Base-by-base conservation (phyloP, 2,888 invertebrate genomes). In the Antheraea assamensis region DNA sequence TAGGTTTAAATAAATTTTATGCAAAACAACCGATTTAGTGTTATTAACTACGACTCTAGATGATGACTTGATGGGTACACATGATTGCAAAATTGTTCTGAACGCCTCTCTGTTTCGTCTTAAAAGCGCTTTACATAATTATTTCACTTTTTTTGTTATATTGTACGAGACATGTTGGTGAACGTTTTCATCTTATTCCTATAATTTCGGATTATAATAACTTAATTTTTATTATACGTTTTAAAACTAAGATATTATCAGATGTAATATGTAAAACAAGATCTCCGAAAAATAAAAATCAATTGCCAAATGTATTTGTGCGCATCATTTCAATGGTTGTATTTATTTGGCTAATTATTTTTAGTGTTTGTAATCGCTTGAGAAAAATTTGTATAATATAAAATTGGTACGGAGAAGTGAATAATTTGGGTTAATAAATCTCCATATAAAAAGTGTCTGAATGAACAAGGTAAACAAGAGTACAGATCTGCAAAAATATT, bases 21-120 rank as follows among this genome's bases (percentile, higher is more conserved):
- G 89, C 88, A 87, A 90, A 89, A 87, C 81, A 88, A 87, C 86
- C 91, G 90, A 91, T 92, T 92, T 91, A 85, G 83, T 88, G 84
- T 88, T 89, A 92, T 91, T 91, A 91, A 81, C 76, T 82, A 84
- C 80, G 77, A 84, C 83, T 87, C 85, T 86, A 82, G 83, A 88
- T 87, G 83, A 88, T 83, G 82, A 81, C 80, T 80, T 86, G 83
- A 88, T 88, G 82, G 81, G 81, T 76, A 77, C 82, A 78, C 77
- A 81, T 85, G 83, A 83, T 84, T 84, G 86, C 85, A 75, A 88
- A 87, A 84, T 87, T 84, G 80, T 82, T 77, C 75, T 74, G 68
- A 74, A 75, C 78, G 74, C 75, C 73, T 78, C 76, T 70, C 70
- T 8, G 35, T 68, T 71, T 17, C 24, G 52, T 58, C 52, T 68